phyloP scores from a whole-genome alignment of 2,797 vertebrate genomes.

The Rhinoraja longicauda region DNA sequence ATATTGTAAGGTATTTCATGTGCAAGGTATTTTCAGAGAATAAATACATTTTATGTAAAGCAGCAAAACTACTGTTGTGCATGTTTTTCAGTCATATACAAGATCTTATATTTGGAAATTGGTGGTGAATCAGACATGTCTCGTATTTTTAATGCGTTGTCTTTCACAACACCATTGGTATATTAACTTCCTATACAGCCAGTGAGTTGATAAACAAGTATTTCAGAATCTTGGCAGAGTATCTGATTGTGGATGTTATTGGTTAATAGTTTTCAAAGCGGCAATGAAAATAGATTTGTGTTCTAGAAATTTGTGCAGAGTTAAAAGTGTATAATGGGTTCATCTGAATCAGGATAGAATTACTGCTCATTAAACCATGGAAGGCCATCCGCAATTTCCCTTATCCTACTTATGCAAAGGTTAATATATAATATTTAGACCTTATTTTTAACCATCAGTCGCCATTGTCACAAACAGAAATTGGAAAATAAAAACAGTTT shows the following conservation, averaged over 20 bases:
- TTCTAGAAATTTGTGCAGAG: background rate
- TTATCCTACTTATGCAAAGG: background rate
- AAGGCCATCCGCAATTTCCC: background rate
- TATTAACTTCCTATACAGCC: background rate
- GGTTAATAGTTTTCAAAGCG: background rate
- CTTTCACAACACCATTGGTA: background rate
- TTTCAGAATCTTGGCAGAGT: background rate
- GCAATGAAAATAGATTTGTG: background rate
- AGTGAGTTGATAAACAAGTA: background rate
- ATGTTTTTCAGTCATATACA: background rate
- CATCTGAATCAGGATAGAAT: background rate
- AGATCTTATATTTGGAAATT: background rate
- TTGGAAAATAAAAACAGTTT: too few relatives aligned
- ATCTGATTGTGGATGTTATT: background rate
- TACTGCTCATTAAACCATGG: background rate
- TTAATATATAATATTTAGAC: background rate
- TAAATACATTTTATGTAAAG: background rate
- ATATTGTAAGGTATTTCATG: background rate
- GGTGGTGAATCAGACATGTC: background rate
- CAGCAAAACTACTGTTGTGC: background rate
- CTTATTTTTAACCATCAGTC: background rate
- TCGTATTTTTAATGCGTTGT: background rate
- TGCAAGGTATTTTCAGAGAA: background rate
- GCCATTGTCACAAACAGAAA: too few relatives aligned
- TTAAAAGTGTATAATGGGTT: background rate